Percentiles rank a stretch among this genome's conserved stretches.
Evolutionary conservation across 92 coral and sea anemone species (phyloP).

Genomic region (Epizoanthus ramosus): DNA sequence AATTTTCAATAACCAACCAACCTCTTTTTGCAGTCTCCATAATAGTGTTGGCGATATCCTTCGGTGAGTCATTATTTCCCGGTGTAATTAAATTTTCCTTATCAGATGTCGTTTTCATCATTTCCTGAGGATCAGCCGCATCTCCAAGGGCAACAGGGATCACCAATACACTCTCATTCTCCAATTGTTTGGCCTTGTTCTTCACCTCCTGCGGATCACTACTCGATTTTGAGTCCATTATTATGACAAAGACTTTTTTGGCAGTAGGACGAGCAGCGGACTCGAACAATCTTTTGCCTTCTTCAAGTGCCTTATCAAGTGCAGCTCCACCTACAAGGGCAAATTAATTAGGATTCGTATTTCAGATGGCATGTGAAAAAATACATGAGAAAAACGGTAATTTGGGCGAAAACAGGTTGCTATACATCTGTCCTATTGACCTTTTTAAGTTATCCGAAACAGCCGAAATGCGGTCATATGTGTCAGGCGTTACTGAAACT

Average conservation of each 20-base stretch:
- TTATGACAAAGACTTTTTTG: conserved; percentile 73
- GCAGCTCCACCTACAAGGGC: conserved; percentile 44
- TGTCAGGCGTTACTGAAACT: no score
- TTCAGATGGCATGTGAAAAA: background rate
- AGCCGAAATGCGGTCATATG: no score
- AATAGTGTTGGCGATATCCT: conserved; percentile 56
- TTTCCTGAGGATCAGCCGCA: conserved; percentile 71
- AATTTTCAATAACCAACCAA: conserved; percentile 15
- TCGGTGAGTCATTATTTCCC: conserved; percentile 51
- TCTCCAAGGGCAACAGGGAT: conserved; percentile 75
- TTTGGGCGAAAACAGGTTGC: no score
- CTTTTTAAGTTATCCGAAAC: no score
- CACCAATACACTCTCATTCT: conserved; percentile 65
- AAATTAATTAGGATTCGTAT: background rate
- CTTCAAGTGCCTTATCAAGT: conserved; percentile 42
- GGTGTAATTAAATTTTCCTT: conserved; percentile 57
- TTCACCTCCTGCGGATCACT: conserved; percentile 59
- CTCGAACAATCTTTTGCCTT: conserved; percentile 41
- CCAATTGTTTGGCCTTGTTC: conserved; percentile 62
- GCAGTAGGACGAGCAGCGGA: conserved; percentile 64
- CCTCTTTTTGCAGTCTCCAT: conserved; percentile 64
- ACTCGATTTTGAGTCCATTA: conserved; percentile 72
- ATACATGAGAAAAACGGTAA: no score
- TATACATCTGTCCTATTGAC: no score
- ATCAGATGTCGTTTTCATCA: conserved; percentile 55